phyloP scores from a whole-genome alignment of 2,797 vertebrate genomes.

The Danionella dracula region DNA sequence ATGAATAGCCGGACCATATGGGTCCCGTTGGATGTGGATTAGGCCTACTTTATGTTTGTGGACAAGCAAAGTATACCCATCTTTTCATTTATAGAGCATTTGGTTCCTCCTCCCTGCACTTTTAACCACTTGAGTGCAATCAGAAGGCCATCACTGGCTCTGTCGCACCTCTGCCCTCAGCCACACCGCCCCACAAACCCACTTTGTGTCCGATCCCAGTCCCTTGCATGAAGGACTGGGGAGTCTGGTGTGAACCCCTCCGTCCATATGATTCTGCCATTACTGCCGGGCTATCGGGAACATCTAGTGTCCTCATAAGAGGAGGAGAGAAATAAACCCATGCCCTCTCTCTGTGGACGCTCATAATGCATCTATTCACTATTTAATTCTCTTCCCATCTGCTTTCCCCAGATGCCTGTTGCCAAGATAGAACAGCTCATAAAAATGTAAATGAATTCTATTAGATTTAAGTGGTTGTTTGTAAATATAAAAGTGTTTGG shows the following conservation, averaged over 20 bases:
- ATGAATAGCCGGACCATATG: slow-evolving; percentile 54
- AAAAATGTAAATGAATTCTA: slow-evolving; percentile 52
- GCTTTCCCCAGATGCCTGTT: slow-evolving; percentile 46
- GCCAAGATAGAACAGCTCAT: slow-evolving; percentile 45
- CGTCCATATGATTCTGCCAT: slow-evolving; percentile 41
- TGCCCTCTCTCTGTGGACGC: slow-evolving; percentile 39
- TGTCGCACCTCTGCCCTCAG: slow-evolving; percentile 62
- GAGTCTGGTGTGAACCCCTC: slow-evolving; percentile 26
- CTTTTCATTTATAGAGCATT: slow-evolving; percentile 48
- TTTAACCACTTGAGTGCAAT: slow-evolving; percentile 70
- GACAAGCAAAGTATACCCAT: slow-evolving; percentile 50
- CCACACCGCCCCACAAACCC: slow-evolving; percentile 20
- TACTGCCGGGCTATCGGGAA: slow-evolving; percentile 35
- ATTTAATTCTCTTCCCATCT: slow-evolving; percentile 48
- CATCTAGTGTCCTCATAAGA: slow-evolving; percentile 46
- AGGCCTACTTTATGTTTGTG: slow-evolving; percentile 46
- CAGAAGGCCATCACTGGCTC: slow-evolving; percentile 54
- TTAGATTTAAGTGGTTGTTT: slow-evolving; percentile 48
- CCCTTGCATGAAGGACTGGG: slow-evolving; percentile 54
- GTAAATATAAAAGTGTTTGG: slow-evolving; percentile 48
- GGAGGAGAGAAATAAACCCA: slow-evolving; percentile 43
- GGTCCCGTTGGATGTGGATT: slow-evolving; percentile 50
- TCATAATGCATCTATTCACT: slow-evolving; percentile 51
- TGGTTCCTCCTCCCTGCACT: slow-evolving; percentile 53
- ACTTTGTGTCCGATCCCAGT: slow-evolving; percentile 46